Base-by-base conservation (phyloP, 2,113 vertebrate genomes). In the Ivindomyrus marchei region DNA sequence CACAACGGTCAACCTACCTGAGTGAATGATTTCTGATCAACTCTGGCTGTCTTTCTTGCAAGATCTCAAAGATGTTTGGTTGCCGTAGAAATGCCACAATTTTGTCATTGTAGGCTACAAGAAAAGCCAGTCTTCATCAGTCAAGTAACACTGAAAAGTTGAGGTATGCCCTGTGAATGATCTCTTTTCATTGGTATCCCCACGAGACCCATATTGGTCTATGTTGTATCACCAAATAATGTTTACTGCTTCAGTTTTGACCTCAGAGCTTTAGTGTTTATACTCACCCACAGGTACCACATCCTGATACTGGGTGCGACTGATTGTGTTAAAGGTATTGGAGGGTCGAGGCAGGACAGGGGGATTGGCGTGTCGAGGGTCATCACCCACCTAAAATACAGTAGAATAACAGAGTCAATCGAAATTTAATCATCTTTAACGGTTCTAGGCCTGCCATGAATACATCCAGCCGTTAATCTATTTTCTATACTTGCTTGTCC, bases 41-140 rank as follows among this genome's bases (percentile, higher is more conserved):
- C 92, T 99, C 98, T 39, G 98, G 98, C 10, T 99, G 98, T 91
- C 98, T 96, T 88, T 99, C 98, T 93, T 99, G 98, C 4, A 99
- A 96, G 94, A 99, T 98, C 96, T 99, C 98, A 85, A 98, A 96
- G 93, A 99, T 98, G 95, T 99, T 99, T 89, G 98, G 97, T 92
- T 99, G 98, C 93, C 98, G 96, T 91, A 99, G 95, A 96, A 99
- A 99, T 0, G 97, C 98, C 92, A 99, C 98, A 84, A 99, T 99
- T 95, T 99, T 99, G 94, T 99, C 98, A 92, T 99, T 99, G 94
- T 99, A 99, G 91, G 98, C 98, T 99, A 94, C 86, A 94, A 92
- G 89, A 19, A 90, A 39, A 84, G 53, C 50, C 21, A 36, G 62
- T 70, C 62, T 21, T 80, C 21, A 31, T 52, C 85, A 91, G 62